phyloP scores from a whole-genome alignment of 64 coral and sea anemone genomes.

The Montipora cactus region DNA sequence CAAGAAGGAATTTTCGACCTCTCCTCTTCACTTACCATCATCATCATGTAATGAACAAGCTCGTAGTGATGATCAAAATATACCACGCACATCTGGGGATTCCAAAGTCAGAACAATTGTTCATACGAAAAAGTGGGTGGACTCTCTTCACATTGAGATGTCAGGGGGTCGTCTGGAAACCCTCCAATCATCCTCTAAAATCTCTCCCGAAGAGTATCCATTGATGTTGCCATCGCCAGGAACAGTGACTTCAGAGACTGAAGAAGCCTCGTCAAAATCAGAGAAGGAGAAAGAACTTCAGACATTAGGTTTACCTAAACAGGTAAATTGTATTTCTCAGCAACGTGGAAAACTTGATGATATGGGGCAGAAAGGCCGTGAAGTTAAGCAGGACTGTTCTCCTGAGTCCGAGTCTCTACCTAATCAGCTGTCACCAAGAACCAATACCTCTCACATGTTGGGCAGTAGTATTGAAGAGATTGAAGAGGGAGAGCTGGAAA shows the following conservation, averaged over 20 bases:
- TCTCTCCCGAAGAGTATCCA: background rate
- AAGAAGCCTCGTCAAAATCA: background rate
- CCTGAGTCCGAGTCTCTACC: background rate
- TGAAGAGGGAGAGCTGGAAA: background rate
- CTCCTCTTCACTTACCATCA: background rate
- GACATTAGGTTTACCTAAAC: background rate
- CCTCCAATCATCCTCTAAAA: background rate
- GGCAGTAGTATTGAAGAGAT: constrained; percentile 10
- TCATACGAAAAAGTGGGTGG: constrained; percentile 74
- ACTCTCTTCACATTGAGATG: constrained; percentile 12
- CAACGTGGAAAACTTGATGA: background rate
- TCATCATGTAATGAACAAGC: background rate
- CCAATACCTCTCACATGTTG: background rate
- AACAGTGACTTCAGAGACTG: background rate
- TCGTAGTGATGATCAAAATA: background rate
- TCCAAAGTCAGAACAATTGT: constrained; percentile 80
- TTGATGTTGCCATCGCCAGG: background rate
- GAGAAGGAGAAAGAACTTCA: background rate
- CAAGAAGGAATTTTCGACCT: background rate
- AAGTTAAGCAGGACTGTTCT: background rate
- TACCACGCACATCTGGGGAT: background rate
- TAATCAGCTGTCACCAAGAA: background rate
- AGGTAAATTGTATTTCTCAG: background rate
- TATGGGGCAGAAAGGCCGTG: background rate
- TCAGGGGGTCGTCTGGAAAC: background rate